A percentile compares a stretch with the other conserved stretches of the same genome.
phyloP scores from a whole-genome alignment of 2,113 vertebrate genomes.

The Larimichthys crocea region DNA sequence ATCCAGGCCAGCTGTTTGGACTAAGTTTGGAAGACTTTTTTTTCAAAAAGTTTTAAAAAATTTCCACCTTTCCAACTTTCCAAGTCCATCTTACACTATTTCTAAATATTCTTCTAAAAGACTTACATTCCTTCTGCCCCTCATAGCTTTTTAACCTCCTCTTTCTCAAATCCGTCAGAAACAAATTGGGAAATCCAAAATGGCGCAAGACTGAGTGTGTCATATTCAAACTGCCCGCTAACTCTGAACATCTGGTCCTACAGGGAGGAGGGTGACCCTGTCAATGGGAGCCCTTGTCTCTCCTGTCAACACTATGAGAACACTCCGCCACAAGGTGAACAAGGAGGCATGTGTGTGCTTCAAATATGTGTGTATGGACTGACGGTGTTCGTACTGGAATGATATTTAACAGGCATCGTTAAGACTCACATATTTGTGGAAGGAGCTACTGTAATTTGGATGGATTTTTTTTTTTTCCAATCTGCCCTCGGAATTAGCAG shows the following conservation, averaged over 20 bases:
- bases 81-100: neutral
- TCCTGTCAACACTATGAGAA: conserved; percentile 64
- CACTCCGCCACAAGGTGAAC: conserved; percentile 64
- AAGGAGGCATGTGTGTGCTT: conserved; percentile 69
- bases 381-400: conserved; percentile 17
- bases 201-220: conserved; percentile 63
- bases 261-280: conserved; percentile 54
- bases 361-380: conserved; percentile 16
- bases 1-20: conserved; percentile 3
- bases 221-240: conserved; percentile 77
- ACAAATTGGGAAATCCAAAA: conserved; percentile 62
- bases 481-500: neutral
- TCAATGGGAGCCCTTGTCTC: conserved; percentile 80
- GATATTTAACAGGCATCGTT: conserved; percentile 45
- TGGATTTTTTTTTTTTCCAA: conserved; percentile 19
- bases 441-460: conserved; percentile 38
- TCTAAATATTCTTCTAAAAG: neutral
- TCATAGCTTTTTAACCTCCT: conserved; percentile 2
- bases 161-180: conserved; percentile 40
- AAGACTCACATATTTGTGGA: conserved; percentile 35
- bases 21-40: neutral
- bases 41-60: neutral
- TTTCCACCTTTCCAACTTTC: neutral
- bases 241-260: conserved; percentile 80
- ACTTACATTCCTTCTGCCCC: neutral